Conservation (phyloP, 2,888 invertebrate species). For the Barypeithes pellucidus region DNA sequence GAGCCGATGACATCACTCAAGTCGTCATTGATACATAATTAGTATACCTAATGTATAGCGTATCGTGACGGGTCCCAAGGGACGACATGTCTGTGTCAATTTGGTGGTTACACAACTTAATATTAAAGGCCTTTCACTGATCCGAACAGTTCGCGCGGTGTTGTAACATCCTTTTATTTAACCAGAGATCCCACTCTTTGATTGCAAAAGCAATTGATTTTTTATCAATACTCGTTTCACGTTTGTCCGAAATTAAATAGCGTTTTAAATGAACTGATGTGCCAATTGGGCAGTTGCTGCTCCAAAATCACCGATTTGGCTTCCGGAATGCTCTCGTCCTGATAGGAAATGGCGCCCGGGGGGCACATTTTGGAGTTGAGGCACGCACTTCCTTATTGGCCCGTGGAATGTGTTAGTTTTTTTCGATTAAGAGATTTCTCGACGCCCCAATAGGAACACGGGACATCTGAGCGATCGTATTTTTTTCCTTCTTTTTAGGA, state of each 20-base stretch:
- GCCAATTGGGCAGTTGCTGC: slow-evolving; percentile 67
- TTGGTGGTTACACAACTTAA: too few species aligned
- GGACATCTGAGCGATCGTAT: too few species aligned
- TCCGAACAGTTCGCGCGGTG: too few species aligned
- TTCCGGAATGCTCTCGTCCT: slow-evolving; percentile 71
- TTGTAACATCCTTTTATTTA: too few species aligned
- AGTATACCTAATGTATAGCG: too few species aligned
- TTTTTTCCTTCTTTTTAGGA: too few species aligned
- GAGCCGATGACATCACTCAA: too few species aligned
- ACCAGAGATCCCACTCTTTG: too few species aligned
- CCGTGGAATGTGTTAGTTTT: slow-evolving; percentile 33
- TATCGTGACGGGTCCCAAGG: too few species aligned
- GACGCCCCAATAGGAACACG: neutral
- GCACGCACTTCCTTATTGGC: slow-evolving; percentile 62
- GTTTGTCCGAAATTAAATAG: slow-evolving; percentile 53
- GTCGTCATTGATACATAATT: too few species aligned
- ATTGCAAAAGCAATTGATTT: neutral
- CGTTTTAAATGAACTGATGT: slow-evolving; percentile 66
- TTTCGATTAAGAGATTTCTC: slow-evolving; percentile 33
- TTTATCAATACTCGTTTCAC: slow-evolving; percentile 43
- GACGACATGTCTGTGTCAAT: too few species aligned
- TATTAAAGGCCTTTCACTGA: too few species aligned
- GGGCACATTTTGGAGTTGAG: slow-evolving; percentile 65
- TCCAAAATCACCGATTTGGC: slow-evolving; percentile 69
- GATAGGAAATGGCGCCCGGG: slow-evolving; percentile 70